A percentile compares a stretch with the other conserved stretches of the same genome.
phyloP scores from a whole-genome alignment of 2,888 invertebrate species.

The Tiliacea aurago region DNA sequence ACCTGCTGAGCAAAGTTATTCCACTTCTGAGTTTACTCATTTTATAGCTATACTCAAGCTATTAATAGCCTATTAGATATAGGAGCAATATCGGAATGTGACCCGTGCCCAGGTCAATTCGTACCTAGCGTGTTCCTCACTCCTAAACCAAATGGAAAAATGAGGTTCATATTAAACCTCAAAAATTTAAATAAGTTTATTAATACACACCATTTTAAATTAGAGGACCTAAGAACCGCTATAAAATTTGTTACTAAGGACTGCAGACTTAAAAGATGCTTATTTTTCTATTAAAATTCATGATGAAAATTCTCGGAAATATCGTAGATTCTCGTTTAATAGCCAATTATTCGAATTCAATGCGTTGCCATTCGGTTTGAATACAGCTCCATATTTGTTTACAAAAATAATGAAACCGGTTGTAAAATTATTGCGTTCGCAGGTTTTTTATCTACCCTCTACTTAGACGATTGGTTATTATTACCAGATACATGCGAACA shows the following conservation, averaged over 20 bases:
- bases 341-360: slow-evolving; percentile 19
- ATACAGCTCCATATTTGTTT: slow-evolving; percentile 6
- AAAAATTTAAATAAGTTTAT: slow-evolving; percentile 14
- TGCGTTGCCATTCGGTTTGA: slow-evolving; percentile 11
- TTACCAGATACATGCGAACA: neutral
- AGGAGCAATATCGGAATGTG: slow-evolving; percentile 6
- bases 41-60: slow-evolving; percentile 6
- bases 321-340: too few relatives aligned
- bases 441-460: slow-evolving; percentile 5
- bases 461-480: slow-evolving; percentile 9
- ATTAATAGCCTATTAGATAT: slow-evolving; percentile 9
- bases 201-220: slow-evolving; percentile 14
- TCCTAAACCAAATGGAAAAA: slow-evolving; percentile 11
- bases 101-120: slow-evolving; percentile 9
- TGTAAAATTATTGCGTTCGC: neutral
- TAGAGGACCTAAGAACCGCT: slow-evolving; percentile 4
- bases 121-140: neutral
- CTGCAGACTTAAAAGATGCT: neutral
- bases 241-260: neutral
- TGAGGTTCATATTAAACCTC: slow-evolving; percentile 19
- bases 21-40: neutral
- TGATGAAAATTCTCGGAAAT: slow-evolving; percentile 8
- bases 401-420: slow-evolving; percentile 16
- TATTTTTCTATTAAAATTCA: slow-evolving; percentile 1
- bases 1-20: slow-evolving; percentile 12